phyloP scores from a whole-genome alignment of 2,113 vertebrate genomes.

The Irena cyanogastra region DNA sequence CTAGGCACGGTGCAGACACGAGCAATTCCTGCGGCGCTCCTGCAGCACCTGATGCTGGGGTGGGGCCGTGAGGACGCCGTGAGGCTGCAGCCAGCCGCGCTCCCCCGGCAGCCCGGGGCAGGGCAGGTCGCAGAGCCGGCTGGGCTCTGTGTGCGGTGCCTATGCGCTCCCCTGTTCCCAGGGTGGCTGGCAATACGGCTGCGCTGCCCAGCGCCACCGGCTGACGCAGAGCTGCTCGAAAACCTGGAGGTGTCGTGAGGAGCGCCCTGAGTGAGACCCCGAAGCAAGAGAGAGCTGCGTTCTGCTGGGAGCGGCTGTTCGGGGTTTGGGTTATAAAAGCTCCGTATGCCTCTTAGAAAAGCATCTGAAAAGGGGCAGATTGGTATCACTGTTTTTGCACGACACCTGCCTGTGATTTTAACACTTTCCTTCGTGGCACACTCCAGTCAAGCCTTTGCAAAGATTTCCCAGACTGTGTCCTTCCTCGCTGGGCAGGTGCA shows the following conservation, averaged over 20 bases:
- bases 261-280: background rate
- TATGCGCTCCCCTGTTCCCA: rapidly evolving
- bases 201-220: background rate
- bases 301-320: background rate
- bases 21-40: background rate
- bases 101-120: background rate
- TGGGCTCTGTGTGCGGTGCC: background rate
- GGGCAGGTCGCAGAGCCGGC: background rate
- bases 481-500: background rate
- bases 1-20: rapidly evolving
- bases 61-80: rapidly evolving
- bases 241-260: background rate
- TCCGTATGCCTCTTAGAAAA: background rate
- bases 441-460: background rate
- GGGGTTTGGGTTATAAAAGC: background rate
- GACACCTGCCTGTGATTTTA: background rate
- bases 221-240: background rate
- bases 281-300: background rate
- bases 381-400: background rate
- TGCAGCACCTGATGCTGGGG: rapidly evolving
- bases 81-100: background rate
- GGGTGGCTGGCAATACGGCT: background rate
- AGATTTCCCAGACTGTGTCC: background rate
- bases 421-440: background rate
- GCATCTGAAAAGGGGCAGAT: background rate